phyloP scores from a whole-genome alignment of 2,888 invertebrate species.

The Slavum lentiscoides region DNA sequence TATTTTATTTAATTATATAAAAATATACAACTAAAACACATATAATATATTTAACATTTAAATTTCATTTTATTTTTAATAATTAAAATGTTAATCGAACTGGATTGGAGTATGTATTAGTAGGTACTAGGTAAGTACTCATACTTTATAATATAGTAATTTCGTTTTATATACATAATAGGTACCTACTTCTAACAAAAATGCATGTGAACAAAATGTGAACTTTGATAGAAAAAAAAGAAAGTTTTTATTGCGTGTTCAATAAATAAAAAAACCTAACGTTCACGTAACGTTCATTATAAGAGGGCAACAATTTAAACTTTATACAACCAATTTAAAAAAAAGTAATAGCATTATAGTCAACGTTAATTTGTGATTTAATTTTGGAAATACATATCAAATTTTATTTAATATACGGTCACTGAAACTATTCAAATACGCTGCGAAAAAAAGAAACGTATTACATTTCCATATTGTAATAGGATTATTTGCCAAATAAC shows the following conservation, averaged over 20 bases:
- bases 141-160: background rate
- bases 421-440: background rate
- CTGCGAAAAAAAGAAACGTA: conserved; percentile 20
- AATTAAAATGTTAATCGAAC: background rate
- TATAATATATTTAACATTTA: background rate
- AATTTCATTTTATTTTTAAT: background rate
- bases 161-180: background rate
- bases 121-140: background rate
- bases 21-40: background rate
- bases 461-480: conserved; percentile 12
- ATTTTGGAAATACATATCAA: background rate
- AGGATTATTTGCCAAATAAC: conserved; percentile 21
- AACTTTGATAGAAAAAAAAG: background rate
- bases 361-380: background rate
- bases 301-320: background rate
- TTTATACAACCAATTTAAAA: background rate
- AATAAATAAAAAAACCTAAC: background rate
- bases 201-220: background rate
- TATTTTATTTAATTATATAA: background rate
- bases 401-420: conserved; percentile 4
- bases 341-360: background rate
- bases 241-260: background rate
- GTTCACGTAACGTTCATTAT: background rate
- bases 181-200: background rate
- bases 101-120: too few relatives aligned